phyloP scores from a whole-genome alignment of 2,113 vertebrate species.

The Leptocoma aspasia region DNA sequence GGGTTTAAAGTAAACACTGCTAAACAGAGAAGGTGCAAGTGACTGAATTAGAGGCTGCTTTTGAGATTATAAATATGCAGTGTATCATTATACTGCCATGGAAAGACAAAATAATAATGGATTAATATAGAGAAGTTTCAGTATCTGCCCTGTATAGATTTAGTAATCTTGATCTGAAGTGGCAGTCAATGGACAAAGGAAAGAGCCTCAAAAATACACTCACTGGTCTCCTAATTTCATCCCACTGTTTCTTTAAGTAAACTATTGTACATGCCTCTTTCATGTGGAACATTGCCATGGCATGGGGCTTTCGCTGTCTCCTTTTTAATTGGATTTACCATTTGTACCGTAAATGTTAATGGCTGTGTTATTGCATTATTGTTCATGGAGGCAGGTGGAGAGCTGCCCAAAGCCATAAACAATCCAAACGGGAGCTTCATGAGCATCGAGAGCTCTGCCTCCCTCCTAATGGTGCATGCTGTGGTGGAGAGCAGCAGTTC shows the following conservation, averaged over 20 bases:
- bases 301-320: not conserved
- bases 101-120: not conserved
- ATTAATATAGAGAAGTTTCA: not conserved
- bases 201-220: not conserved
- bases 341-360: not conserved
- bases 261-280: not conserved
- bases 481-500: not conserved
- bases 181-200: not conserved
- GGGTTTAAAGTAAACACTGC: not conserved
- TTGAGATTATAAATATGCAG: not conserved
- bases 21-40: not conserved
- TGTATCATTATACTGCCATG: not conserved
- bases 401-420: not conserved
- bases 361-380: not conserved
- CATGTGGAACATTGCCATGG: not conserved
- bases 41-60: not conserved
- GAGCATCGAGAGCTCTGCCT: not conserved
- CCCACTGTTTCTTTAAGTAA: not conserved
- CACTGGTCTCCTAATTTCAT: not conserved
- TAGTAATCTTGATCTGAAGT: not conserved
- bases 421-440: not conserved
- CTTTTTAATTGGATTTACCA: not conserved
- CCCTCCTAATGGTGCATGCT: rapidly evolving
- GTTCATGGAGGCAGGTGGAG: not conserved
- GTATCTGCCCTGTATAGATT: not conserved